Percentiles rank a stretch among this genome's conserved stretches.
These are phyloP conservation scores for Melanotus villosus DNA, from an alignment of 2,888 invertebrate species.

Conservation along the genomic window DNA sequence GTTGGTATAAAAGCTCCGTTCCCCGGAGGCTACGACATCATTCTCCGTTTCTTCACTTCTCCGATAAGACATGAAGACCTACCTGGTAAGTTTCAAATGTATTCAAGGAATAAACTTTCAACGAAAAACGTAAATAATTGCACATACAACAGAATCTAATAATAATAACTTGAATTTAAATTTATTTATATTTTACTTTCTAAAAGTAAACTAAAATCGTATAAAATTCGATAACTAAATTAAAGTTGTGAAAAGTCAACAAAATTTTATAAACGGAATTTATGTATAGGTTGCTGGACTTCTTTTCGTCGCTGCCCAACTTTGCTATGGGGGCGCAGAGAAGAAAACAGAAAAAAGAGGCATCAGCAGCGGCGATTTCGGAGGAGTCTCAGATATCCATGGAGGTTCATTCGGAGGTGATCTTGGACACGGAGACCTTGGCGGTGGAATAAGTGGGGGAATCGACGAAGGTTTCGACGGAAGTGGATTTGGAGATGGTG, in stretches of 20 bases:
- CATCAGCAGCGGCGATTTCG: slow-evolving; percentile 13
- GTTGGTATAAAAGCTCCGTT: slow-evolving; percentile 5
- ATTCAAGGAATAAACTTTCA: too few relatives aligned
- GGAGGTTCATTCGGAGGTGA: slow-evolving; percentile 18
- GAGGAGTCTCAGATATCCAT: slow-evolving; percentile 20
- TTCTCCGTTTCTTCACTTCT: slow-evolving; percentile 19
- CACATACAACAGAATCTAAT: too few relatives aligned
- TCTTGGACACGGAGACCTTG: slow-evolving; percentile 14
- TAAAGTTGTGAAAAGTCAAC: too few relatives aligned
- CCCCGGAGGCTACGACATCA: slow-evolving; percentile 6
- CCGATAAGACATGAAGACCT: slow-evolving; percentile 32
- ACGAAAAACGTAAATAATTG: too few relatives aligned
- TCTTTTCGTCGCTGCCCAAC: slow-evolving; percentile 20
- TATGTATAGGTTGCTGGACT: slow-evolving; percentile 31
- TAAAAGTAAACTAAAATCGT: too few relatives aligned
- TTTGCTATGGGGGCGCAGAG: slow-evolving; percentile 10
- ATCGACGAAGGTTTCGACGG: slow-evolving; percentile 28
- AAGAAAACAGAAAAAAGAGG: slow-evolving; percentile 19
- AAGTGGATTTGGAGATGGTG: slow-evolving; percentile 32
- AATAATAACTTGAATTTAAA: too few relatives aligned
- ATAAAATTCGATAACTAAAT: too few relatives aligned
- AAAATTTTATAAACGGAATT: background rate
- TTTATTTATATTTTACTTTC: too few relatives aligned
- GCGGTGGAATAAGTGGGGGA: slow-evolving; percentile 23
- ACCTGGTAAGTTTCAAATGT: slow-evolving; percentile 33